A percentile compares a stretch with the other conserved stretches of the same genome.
Evolutionary conservation across 2,113 vertebrate genomes (phyloP).

Genomic region (Seriola dumerili): DNA sequence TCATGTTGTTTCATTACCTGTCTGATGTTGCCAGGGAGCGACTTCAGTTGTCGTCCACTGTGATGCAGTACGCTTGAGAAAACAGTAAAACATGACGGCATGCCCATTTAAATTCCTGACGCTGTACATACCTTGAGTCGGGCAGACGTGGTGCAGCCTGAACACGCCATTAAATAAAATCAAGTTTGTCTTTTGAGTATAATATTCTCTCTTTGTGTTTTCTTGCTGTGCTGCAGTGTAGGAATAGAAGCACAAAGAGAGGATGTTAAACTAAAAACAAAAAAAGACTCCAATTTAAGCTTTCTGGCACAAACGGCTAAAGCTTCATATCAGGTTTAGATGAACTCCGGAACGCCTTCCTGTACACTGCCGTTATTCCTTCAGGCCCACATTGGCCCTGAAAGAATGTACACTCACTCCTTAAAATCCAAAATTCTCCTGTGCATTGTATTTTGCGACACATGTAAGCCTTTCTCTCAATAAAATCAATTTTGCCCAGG

Average conservation of each 20-base stretch:
- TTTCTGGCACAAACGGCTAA: no score
- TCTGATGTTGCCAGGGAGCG: not conserved
- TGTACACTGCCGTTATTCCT: no score
- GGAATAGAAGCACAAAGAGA: no score
- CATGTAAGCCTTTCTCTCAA: slow-evolving; percentile 35
- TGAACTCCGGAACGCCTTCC: not conserved
- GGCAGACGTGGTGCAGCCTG: not conserved
- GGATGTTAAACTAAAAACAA: no score
- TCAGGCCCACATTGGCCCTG: no score
- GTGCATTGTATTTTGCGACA: slow-evolving; percentile 31
- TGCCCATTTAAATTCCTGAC: not conserved
- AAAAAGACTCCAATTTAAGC: no score
- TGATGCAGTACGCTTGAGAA: not conserved
- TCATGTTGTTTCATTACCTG: not conserved
- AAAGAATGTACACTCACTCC: not conserved
- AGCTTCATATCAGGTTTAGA: not conserved
- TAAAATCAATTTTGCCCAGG: slow-evolving; percentile 47
- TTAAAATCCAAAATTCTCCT: slow-evolving; percentile 12
- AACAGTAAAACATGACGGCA: not conserved
- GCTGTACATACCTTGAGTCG: not conserved
- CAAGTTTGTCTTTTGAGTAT: not conserved
- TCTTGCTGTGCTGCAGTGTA: no score
- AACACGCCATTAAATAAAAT: not conserved
- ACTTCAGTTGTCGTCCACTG: not conserved
- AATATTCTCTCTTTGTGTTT: not conserved